These are phyloP conservation scores for Eretmochelys imbricata DNA, from an alignment of 2,113 vertebrate species.

Conservation along the genomic window DNA sequence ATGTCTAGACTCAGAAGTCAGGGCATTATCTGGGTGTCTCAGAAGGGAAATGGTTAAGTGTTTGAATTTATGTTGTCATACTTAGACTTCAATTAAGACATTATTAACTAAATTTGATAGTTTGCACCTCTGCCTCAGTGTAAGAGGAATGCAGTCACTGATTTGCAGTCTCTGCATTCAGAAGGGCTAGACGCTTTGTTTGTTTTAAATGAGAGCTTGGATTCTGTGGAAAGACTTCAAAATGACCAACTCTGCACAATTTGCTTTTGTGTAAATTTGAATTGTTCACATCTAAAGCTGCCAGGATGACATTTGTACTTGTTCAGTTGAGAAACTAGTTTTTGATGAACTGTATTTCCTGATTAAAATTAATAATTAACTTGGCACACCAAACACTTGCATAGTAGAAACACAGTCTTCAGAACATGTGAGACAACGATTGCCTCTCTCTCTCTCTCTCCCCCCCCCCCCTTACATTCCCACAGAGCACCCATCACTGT, in stretches of 20 bases:
- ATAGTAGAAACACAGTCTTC: background rate
- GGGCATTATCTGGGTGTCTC: background rate
- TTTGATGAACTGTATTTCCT: background rate
- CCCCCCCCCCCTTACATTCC: background rate
- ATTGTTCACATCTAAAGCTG: fast-evolving
- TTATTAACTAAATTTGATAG: background rate
- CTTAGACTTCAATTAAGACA: background rate
- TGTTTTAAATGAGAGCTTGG: background rate
- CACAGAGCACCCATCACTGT: fast-evolving
- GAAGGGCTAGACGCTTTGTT: background rate
- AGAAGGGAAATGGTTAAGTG: background rate
- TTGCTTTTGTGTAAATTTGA: background rate
- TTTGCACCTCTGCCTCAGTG: background rate
- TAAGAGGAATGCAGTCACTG: background rate
- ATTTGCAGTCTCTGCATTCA: background rate
- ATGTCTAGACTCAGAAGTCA: background rate
- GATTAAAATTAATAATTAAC: background rate
- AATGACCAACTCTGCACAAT: background rate
- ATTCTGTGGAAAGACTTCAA: background rate
- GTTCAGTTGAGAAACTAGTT: background rate
- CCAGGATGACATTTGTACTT: background rate
- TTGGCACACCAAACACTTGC: background rate
- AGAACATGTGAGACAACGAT: background rate
- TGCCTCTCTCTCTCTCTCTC: fast-evolving
- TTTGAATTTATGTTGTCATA: background rate